Percentiles rank a stretch among this genome's conserved stretches.
phyloP scores from a whole-genome alignment of 30 jellyfish, hydroid and myxozoan species.

The Aurelia aurita region DNA sequence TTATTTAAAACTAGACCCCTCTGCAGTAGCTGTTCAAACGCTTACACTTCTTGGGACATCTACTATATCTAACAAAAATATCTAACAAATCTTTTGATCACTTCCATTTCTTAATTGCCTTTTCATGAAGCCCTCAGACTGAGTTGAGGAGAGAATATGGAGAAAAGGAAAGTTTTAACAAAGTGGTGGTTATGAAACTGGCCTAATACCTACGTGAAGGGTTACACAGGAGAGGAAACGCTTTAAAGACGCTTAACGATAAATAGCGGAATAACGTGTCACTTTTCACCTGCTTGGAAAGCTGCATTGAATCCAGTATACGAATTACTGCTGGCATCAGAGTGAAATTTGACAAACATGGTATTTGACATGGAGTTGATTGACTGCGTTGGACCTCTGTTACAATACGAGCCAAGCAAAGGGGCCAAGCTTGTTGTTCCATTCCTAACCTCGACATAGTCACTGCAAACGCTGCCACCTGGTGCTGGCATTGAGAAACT shows the following conservation, averaged over 20 bases:
- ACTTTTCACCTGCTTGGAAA: slow-evolving; percentile 53
- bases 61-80: too few relatives aligned
- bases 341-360: slow-evolving; percentile 63
- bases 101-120: too few relatives aligned
- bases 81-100: too few relatives aligned
- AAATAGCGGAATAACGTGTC: neutral
- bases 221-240: neutral
- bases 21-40: too few relatives aligned
- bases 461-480: slow-evolving; percentile 55
- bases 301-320: slow-evolving; percentile 64
- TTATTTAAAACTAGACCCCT: too few relatives aligned
- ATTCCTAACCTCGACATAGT: slow-evolving; percentile 73
- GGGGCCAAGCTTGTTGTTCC: slow-evolving; percentile 53
- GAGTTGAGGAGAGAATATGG: too few relatives aligned
- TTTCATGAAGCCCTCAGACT: too few relatives aligned
- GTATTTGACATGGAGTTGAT: slow-evolving; percentile 25
- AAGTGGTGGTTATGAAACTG: too few relatives aligned
- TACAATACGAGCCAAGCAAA: slow-evolving; percentile 43
- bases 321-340: slow-evolving; percentile 58
- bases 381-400: slow-evolving; percentile 35
- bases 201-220: too few relatives aligned
- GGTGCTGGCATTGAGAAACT: slow-evolving; percentile 77
- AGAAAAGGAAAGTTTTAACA: too few relatives aligned
- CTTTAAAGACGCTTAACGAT: neutral
- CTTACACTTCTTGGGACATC: too few relatives aligned